These are phyloP conservation scores for Cyprinodon variegatus DNA, from an alignment of 2,113 vertebrate species.

Conservation along the genomic window DNA sequence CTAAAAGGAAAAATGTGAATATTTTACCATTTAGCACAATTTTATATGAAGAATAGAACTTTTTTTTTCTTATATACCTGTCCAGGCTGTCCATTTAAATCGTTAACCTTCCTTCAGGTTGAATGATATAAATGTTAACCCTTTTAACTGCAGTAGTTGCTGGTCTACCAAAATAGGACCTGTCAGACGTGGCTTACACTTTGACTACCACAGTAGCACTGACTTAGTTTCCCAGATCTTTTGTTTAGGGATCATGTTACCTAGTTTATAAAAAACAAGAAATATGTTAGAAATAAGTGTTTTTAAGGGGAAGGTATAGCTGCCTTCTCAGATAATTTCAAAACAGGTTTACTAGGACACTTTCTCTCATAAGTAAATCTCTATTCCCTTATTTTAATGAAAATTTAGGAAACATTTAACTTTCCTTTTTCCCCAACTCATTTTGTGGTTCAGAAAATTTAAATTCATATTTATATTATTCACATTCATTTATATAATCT, in stretches of 20 bases:
- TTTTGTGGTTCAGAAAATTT: no score
- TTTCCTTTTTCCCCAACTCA: background rate
- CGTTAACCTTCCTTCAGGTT: no score
- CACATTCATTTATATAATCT: background rate
- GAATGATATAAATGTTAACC: no score
- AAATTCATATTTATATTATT: no score
- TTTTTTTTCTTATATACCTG: background rate
- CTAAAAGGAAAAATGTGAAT: background rate
- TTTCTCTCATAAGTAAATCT: background rate
- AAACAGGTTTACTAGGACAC: background rate
- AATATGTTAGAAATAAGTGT: background rate
- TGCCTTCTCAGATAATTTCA: background rate
- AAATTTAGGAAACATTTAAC: background rate
- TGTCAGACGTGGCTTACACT: constrained; percentile 45
- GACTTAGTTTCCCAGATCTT: background rate
- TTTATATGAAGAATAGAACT: background rate
- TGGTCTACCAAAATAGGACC: constrained; percentile 52
- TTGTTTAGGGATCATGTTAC: constrained; percentile 20
- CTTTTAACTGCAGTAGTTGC: constrained; percentile 14
- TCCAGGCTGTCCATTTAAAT: background rate
- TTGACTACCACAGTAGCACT: constrained; percentile 12
- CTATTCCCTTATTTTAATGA: background rate
- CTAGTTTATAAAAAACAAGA: constrained; percentile 30
- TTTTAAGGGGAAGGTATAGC: background rate
- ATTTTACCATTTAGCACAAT: background rate